Conservation (phyloP, 2,888 invertebrate genomes). For the Ecdyonurus torrentis region DNA sequence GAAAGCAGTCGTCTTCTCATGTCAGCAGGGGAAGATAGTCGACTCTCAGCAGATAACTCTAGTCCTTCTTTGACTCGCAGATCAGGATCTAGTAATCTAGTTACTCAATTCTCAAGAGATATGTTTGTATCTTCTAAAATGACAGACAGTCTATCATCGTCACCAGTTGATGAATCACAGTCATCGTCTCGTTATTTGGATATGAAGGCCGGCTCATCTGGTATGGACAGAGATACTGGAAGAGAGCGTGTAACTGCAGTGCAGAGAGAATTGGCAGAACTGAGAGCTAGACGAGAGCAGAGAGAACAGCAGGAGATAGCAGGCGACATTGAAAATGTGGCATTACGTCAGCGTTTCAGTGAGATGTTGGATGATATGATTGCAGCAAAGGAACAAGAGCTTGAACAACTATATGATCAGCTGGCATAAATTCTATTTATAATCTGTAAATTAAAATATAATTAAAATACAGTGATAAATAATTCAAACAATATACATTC, state of each 20-base stretch:
- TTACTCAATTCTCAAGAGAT: conserved; percentile 43
- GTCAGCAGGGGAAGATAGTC: conserved; percentile 47
- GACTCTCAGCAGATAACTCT: conserved; percentile 3
- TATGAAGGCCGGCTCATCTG: neutral
- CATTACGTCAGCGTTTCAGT: neutral
- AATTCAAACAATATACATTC: too few relatives aligned
- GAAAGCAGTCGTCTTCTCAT: conserved; percentile 39
- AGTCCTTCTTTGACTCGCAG: neutral
- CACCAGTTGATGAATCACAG: neutral
- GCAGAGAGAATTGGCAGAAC: neutral
- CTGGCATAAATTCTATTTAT: neutral
- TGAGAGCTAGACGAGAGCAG: neutral
- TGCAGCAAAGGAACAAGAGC: neutral
- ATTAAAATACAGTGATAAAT: too few relatives aligned
- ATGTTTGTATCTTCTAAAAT: conserved; percentile 29
- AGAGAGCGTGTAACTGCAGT: neutral
- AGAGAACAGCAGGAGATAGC: neutral
- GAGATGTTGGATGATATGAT: neutral
- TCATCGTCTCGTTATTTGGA: too few relatives aligned
- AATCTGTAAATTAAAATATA: too few relatives aligned
- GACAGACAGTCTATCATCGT: neutral
- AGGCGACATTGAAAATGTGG: neutral
- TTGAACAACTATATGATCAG: neutral
- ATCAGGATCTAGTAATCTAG: conserved; percentile 17
- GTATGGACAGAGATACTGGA: neutral